Evolutionary conservation across 2,888 invertebrate genomes (phyloP).

Genomic region (Xylocampa areola): DNA sequence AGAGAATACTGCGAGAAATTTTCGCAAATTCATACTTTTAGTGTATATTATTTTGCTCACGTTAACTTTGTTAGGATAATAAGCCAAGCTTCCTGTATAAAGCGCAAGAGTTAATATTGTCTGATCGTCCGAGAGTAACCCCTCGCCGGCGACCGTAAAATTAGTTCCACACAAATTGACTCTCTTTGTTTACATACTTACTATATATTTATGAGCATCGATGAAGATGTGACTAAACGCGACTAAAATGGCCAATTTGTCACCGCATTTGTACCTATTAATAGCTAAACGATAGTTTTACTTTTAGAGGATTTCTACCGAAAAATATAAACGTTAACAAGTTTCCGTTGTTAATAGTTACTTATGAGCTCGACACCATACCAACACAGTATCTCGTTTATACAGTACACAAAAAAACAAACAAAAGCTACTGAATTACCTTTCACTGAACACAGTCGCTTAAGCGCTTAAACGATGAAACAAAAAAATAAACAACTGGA

Average conservation of each 20-base stretch:
- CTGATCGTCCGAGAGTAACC: conserved; percentile 60
- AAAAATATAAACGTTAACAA: not conserved
- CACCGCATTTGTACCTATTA: conserved; percentile 19
- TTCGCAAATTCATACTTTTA: conserved; percentile 4
- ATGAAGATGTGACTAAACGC: conserved; percentile 31
- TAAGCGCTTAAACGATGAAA: conserved; percentile 5
- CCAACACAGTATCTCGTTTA: not conserved
- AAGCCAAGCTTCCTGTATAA: conserved; percentile 27
- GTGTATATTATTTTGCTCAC: conserved; percentile 12
- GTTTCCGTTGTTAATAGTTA: not conserved
- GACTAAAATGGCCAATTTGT: conserved; percentile 21
- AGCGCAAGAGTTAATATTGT: conserved; percentile 51
- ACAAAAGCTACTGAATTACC: conserved; percentile 22
- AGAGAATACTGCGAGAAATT: conserved; percentile 2
- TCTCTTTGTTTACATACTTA: conserved; percentile 48
- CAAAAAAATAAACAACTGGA: conserved; percentile 21
- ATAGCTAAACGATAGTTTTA: not conserved
- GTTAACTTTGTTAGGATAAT: conserved; percentile 21
- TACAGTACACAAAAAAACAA: conserved; percentile 21
- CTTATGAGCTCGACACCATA: not conserved
- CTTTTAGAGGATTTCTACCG: not conserved
- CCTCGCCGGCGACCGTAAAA: conserved; percentile 55
- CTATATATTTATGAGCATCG: conserved; percentile 31
- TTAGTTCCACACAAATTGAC: conserved; percentile 59
- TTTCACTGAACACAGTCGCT: conserved; percentile 19